Base-by-base conservation (phyloP, 2,797 vertebrate species). In the Crenuchus spilurus region DNA sequence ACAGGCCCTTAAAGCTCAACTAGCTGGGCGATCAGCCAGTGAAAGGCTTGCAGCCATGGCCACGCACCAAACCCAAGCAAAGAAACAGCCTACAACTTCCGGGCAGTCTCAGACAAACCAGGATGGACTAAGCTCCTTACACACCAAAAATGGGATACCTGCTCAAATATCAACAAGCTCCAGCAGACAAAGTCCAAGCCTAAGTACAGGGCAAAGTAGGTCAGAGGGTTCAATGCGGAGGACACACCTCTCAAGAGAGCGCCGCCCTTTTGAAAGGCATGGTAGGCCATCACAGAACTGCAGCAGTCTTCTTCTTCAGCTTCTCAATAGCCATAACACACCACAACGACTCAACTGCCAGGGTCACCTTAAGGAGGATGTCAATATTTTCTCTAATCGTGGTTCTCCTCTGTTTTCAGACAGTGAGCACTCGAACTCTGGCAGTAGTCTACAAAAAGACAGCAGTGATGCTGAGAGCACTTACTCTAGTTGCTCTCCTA, bases 1-100 rank as follows among this genome's bases (percentile, higher is more conserved):
- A 89, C 98, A 99, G 16, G 95, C 98, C 63, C 89, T 99, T 81
- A 99, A 98, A 93, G 95, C 96, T 84, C 95, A 98, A 88, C 95
- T 94, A 63, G 95, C 96, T 24, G 96, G 91, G 83, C 93, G 97
- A 54, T 94, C 94, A 35, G 98, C 98, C 64, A 99, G 98, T 0
- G 96, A 99, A 86, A 94, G 98, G 78, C 94, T 99, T 22, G 96
- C 97, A 24, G 96, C 96, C 30, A 99, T 99, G 94, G 98, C 97
- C 83, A 95, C 94, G 75, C 92, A 93, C 70, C 86, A 91, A 9
- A 85, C 93, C 57, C 94, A 92, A 37, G 96, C 97, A 83, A 94
- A 89, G 58, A 90, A 94, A 82, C 94, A 95, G 81, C 92, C 94
- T 64, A 94, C 95, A 72, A 70, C 76, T 46, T 70, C 70, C 3